Conservation (phyloP, 2,888 invertebrate genomes). For the Dysmachus trigonus region DNA sequence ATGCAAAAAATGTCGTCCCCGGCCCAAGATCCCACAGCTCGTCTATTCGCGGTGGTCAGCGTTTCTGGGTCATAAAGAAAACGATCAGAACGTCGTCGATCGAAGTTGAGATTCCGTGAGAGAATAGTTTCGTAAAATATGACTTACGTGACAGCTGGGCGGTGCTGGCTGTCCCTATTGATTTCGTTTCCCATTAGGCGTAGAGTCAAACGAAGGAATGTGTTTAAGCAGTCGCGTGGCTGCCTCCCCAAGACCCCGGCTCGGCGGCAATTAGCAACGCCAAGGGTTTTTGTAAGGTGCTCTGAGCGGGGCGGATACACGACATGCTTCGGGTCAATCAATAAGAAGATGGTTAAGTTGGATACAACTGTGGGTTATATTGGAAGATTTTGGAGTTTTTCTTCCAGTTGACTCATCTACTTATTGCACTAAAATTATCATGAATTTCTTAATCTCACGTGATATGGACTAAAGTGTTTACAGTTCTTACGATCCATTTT, state of each 20-base stretch:
- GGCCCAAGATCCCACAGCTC: not conserved
- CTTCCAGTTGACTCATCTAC: not conserved
- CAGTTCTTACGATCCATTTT: too few species aligned
- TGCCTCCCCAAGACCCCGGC: not conserved
- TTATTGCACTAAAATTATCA: too few species aligned
- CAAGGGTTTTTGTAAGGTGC: not conserved
- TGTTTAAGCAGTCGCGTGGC: conserved; percentile 29
- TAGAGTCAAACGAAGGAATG: conserved; percentile 7
- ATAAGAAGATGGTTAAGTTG: not conserved
- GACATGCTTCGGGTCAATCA: not conserved
- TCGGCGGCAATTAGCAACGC: not conserved
- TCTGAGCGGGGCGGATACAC: not conserved
- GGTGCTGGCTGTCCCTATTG: conserved; percentile 31
- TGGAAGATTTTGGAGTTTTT: not conserved
- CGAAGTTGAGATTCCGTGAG: not conserved
- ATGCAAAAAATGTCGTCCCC: not conserved
- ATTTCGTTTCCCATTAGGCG: conserved; percentile 12
- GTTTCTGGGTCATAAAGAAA: not conserved
- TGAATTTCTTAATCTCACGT: too few species aligned
- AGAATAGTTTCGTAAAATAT: conserved; percentile 24
- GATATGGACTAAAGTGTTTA: too few species aligned
- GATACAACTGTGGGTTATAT: not conserved
- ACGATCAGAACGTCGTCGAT: not conserved
- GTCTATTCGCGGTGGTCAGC: not conserved
- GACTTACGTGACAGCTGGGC: conserved; percentile 41